A percentile compares a stretch with the other conserved stretches of the same genome.
Conservation (phyloP, 2,888 invertebrate genomes). For the Cantharis lateralis region DNA sequence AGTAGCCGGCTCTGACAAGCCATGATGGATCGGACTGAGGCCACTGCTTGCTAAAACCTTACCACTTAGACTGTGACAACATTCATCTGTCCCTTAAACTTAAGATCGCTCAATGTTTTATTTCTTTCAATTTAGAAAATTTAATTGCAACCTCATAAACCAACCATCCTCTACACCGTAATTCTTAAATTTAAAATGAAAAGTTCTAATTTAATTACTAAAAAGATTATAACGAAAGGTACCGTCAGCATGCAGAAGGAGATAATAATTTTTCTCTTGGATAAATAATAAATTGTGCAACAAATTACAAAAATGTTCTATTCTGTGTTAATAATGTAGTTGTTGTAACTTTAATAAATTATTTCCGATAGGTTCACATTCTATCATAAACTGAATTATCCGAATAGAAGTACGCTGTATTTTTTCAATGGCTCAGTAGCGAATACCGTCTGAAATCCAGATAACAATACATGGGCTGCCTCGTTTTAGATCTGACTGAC, state of each 20-base stretch:
- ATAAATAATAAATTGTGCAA: neutral
- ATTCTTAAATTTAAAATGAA: neutral
- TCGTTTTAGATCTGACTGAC: slow-evolving; percentile 37
- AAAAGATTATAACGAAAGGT: neutral
- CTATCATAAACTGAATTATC: slow-evolving; percentile 40
- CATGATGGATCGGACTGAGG: slow-evolving; percentile 59
- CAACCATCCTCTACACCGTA: neutral
- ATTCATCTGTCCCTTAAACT: slow-evolving; percentile 18
- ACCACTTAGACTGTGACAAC: slow-evolving; percentile 53
- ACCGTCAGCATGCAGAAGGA: neutral
- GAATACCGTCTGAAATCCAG: slow-evolving; percentile 43
- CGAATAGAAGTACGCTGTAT: slow-evolving; percentile 40
- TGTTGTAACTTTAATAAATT: neutral
- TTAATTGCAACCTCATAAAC: neutral
- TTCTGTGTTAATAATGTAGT: neutral
- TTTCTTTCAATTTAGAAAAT: neutral
- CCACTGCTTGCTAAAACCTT: slow-evolving; percentile 54
- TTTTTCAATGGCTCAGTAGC: slow-evolving; percentile 44
- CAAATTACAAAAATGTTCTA: neutral
- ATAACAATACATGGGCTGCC: slow-evolving; percentile 41
- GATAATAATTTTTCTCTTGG: too few relatives aligned
- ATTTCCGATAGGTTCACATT: slow-evolving; percentile 34
- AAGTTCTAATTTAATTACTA: neutral
- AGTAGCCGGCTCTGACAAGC: slow-evolving; percentile 58
- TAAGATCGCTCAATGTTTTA: neutral